Evolutionary conservation across 2,797 vertebrate genomes (phyloP).

Genomic region (Heterohyrax brucei): DNA sequence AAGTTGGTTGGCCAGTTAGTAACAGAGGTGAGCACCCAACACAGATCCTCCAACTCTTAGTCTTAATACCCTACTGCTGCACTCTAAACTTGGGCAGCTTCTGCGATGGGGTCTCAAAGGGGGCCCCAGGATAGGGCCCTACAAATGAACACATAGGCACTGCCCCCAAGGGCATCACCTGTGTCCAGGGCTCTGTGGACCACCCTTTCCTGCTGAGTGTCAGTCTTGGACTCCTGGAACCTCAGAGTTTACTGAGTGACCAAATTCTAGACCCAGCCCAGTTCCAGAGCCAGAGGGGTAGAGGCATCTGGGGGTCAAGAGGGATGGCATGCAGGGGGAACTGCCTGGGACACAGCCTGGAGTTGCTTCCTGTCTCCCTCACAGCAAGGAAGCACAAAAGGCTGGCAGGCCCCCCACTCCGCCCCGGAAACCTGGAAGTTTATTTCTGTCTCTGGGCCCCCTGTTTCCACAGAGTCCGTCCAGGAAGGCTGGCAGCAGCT

Average conservation of each 20-base stretch:
- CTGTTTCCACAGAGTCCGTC: slow-evolving; percentile 87
- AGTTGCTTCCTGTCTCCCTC: slow-evolving; percentile 74
- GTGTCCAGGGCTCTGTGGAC: neutral
- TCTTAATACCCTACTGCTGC: neutral
- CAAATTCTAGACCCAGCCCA: slow-evolving; percentile 56
- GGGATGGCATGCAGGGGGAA: slow-evolving; percentile 3
- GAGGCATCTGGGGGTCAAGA: neutral
- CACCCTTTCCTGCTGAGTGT: neutral
- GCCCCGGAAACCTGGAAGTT: slow-evolving; percentile 86
- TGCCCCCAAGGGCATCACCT: neutral
- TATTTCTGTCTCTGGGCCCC: slow-evolving; percentile 88
- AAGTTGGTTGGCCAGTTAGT: slow-evolving; percentile 31
- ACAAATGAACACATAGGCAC: neutral
- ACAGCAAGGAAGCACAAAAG: slow-evolving; percentile 73
- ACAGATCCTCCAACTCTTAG: neutral
- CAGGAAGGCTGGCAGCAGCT: slow-evolving; percentile 89
- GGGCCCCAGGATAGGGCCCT: neutral
- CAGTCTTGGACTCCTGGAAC: neutral
- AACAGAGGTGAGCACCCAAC: neutral
- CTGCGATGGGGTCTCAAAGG: neutral
- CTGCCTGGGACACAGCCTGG: slow-evolving; percentile 67
- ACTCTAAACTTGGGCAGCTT: slow-evolving; percentile 35
- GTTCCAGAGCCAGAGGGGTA: neutral
- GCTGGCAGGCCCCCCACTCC: slow-evolving; percentile 64
- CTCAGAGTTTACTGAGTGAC: slow-evolving; percentile 1